Evolutionary conservation across 2,797 vertebrate species (phyloP).

Genomic region (Eremophila alpestris): DNA sequence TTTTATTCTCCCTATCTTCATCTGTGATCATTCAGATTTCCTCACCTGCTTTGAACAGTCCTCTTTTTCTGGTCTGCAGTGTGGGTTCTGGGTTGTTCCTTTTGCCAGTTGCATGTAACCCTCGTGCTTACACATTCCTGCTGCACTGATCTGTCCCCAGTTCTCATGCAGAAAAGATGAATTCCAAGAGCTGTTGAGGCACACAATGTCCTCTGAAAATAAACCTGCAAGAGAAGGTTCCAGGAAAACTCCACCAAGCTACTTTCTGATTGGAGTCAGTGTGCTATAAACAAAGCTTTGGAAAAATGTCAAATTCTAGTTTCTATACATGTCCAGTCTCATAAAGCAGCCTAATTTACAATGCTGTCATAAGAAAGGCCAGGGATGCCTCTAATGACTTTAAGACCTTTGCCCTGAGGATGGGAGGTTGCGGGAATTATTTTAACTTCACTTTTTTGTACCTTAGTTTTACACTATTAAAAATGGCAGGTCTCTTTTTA

Average conservation of each 20-base stretch:
- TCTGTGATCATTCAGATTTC: neutral
- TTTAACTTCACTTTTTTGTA: neutral
- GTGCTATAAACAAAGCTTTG: neutral
- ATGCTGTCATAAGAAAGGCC: neutral
- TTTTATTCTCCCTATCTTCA: neutral
- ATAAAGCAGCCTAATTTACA: neutral
- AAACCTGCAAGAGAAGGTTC: neutral
- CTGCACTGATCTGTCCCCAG: accelerated
- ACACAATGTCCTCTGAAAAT: neutral
- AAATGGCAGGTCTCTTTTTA: neutral
- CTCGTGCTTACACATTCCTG: accelerated
- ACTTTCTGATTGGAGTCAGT: neutral
- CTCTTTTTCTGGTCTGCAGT: accelerated
- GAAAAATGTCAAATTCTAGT: neutral
- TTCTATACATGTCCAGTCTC: neutral
- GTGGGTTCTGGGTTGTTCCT: neutral
- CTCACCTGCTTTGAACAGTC: neutral
- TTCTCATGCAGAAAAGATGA: neutral
- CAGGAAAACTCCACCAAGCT: neutral
- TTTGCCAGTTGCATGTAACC: neutral
- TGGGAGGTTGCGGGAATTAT: neutral
- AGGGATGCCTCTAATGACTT: neutral
- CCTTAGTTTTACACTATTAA: neutral
- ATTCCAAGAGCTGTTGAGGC: neutral
- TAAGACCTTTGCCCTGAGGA: neutral